phyloP scores from a whole-genome alignment of 1,140 invertebrate genomes.

The Diorhabda carinulata region DNA sequence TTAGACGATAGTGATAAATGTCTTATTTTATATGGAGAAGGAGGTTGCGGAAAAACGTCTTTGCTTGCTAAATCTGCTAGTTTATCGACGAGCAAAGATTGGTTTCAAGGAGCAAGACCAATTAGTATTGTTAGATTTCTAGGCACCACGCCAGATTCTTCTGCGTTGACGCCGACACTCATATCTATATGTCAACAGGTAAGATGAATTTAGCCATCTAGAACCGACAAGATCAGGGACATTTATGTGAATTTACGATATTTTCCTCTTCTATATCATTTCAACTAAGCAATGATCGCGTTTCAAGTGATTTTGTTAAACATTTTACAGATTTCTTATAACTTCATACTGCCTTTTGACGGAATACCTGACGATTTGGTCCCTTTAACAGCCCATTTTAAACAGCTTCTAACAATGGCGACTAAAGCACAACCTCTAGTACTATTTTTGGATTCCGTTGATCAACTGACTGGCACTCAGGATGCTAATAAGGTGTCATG shows the following conservation, averaged over 20 bases:
- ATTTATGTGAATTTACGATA: too few species aligned
- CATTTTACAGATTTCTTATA: conserved; percentile 80
- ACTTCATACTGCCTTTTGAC: conserved; percentile 89
- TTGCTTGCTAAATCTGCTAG: conserved; percentile 89
- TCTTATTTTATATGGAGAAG: conserved; percentile 90
- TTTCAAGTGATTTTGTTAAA: background rate
- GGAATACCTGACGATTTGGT: conserved; percentile 94
- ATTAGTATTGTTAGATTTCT: conserved; percentile 89
- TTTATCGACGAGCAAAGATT: conserved; percentile 62
- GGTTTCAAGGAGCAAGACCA: conserved; percentile 72
- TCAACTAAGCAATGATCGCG: background rate
- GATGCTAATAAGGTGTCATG: conserved; percentile 93
- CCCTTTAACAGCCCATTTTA: conserved; percentile 92
- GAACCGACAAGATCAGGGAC: background rate
- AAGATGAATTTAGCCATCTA: conserved; percentile 8
- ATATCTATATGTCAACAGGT: conserved; percentile 95
- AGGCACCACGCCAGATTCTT: conserved; percentile 95
- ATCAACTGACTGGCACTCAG: conserved; percentile 91
- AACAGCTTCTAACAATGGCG: conserved; percentile 83
- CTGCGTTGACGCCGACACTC: conserved; percentile 87
- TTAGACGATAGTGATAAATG: conserved; percentile 79
- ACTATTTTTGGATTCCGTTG: conserved; percentile 88
- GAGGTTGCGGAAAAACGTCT: conserved; percentile 96
- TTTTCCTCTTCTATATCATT: background rate
- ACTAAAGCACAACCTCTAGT: conserved; percentile 76